Percentiles rank a stretch among this genome's conserved stretches.
phyloP scores from a whole-genome alignment of 2,888 invertebrate species.

The Philereme transversata region DNA sequence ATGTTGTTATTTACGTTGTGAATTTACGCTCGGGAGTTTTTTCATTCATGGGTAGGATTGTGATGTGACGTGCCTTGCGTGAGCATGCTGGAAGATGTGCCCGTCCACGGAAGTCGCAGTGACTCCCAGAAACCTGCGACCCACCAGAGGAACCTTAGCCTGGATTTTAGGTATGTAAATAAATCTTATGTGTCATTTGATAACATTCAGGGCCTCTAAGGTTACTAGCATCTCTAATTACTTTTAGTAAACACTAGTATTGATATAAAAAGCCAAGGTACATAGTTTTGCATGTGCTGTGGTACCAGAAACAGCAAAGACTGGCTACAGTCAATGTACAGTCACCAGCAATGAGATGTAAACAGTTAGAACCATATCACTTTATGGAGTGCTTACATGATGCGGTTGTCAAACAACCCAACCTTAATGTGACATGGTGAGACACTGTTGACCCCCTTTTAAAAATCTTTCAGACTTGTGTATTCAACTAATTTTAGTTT shows the following conservation, averaged over 20 bases:
- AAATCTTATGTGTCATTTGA: conserved; percentile 15
- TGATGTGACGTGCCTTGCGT: conserved; percentile 66
- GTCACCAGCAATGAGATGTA: no score
- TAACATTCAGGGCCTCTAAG: conserved; percentile 4
- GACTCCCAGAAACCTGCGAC: conserved; percentile 73
- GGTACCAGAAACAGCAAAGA: neutral
- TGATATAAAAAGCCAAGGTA: neutral
- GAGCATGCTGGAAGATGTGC: conserved; percentile 84
- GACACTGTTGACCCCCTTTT: no score
- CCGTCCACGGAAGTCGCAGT: conserved; percentile 76
- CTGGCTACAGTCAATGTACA: neutral
- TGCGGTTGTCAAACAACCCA: no score
- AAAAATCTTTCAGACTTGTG: no score
- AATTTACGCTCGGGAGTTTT: conserved; percentile 54
- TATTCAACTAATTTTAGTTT: neutral
- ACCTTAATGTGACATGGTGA: no score
- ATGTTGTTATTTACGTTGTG: conserved; percentile 81
- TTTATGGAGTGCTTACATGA: no score
- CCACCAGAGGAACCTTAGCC: conserved; percentile 94
- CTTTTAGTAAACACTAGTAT: neutral
- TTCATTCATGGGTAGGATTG: conserved; percentile 62
- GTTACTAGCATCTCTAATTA: neutral
- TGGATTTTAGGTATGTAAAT: conserved; percentile 91
- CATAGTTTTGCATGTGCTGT: neutral
- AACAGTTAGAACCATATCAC: no score